Conservation (phyloP, 2,113 vertebrate species). For the Stegostoma tigrinum region DNA sequence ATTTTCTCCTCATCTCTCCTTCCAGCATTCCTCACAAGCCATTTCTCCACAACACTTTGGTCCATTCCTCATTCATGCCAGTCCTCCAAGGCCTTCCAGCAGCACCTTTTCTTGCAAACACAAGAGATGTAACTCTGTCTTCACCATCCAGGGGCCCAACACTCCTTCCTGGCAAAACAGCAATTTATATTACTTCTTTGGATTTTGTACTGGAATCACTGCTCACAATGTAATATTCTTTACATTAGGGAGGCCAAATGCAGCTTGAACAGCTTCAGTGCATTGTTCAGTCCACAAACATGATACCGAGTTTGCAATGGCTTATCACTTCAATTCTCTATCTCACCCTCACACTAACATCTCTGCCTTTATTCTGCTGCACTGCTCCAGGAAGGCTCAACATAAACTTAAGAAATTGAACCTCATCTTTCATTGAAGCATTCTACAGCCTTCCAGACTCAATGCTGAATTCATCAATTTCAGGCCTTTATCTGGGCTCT, state of each 20-base stretch:
- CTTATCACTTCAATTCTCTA: background rate
- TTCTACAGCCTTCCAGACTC: background rate
- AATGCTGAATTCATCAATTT: background rate
- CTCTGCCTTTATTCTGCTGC: background rate
- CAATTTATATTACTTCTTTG: background rate
- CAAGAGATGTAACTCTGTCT: background rate
- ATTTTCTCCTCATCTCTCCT: background rate
- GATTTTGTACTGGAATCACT: background rate
- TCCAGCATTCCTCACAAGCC: background rate
- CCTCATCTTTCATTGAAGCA: background rate
- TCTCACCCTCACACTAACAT: background rate
- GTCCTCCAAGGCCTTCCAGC: background rate
- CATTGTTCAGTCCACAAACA: background rate
- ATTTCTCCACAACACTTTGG: background rate
- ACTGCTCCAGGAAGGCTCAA: background rate
- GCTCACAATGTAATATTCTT: background rate
- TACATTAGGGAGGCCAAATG: background rate
- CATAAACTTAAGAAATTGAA: background rate
- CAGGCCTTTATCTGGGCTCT: background rate
- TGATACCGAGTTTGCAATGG: background rate
- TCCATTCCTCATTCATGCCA: background rate
- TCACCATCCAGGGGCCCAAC: background rate
- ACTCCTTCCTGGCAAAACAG: background rate
- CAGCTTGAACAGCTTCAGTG: background rate
- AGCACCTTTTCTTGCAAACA: background rate